Evolutionary conservation across 2,888 invertebrate species (phyloP), one percentile per base, ranked within the genome.

Genomic region (Yponomeuta evonymella): DNA sequence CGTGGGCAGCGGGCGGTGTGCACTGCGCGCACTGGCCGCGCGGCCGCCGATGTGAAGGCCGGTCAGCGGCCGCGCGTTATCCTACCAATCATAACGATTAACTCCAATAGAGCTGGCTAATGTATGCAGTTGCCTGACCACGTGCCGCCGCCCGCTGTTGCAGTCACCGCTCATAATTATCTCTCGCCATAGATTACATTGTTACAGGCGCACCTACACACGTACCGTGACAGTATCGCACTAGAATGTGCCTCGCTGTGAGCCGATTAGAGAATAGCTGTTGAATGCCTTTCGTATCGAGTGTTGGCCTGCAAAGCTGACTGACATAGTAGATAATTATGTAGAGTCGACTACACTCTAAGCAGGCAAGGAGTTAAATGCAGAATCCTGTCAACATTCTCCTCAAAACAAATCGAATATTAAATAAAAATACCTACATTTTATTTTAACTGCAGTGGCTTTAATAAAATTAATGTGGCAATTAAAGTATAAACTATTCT

Each of bases 61-160:
- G 90, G 91, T 90, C 91, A 90, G 86, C 88, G 90, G 85, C 90
- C 90, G 89, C 82, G 85, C 88, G 78, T 88, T 89, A 90, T 89
- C 89, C 86, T 77, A 81, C 86, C 88, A 85, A 85, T 87, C 85
- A 79, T 84, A 85, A 83, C 81, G 81, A 87, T 84, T 83, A 79
- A 78, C 79, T 79, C 78, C 81, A 51, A 66, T 76, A 79, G 76
- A 79, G 78, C 78, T 75, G 72, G 72, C 80, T 81, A 82, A 83
- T 81, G 79, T 80, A 80, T 80, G 78, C 80, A 82, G 82, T 81
- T 81, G 64, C 29, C 76, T 74, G 75, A 80, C 82, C 89, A 89
- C 89, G 90, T 89, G 89, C 85, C 81, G 74, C 67, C 64, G 15
- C 51, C 64, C 29, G 64, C 64, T 30, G 67, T 30, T 36, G 67